Evolutionary conservation across 2,888 invertebrate genomes (phyloP), one percentile per base, ranked within the genome.

Genomic region (Seira ritae): DNA sequence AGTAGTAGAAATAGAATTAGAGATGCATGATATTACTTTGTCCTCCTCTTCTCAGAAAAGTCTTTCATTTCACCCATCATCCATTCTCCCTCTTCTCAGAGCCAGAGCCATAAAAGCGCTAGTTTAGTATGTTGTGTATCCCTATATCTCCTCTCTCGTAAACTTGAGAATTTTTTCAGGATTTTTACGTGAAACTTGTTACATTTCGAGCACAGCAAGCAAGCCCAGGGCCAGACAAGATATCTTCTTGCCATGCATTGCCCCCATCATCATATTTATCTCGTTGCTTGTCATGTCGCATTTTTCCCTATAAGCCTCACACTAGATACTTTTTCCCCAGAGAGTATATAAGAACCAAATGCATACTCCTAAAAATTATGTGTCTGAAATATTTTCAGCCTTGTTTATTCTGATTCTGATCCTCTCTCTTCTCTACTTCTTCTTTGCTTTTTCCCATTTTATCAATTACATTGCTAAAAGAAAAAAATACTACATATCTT

Each of bases 151-250:
- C n/a, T n/a, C n/a, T n/a, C n/a, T n/a, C n/a, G n/a, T n/a, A n/a
- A n/a, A n/a, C n/a, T n/a, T n/a, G 6, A 42, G 42, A 8, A 42
- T 42, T 12, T 42, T 12, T 42, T 42, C 42, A 42, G 42, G 6
- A 42, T 42, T 12, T 42, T 42, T 8, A 42, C 42, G 42, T 42
- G 42, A 42, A 42, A 42, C 42, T 42, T 42, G 42, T 23, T n/a
- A 69, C n/a, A 42, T 31, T 31, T 69, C 8, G 31, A 23, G 17
- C 15, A 12, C 23, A 42, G 69, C 17, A 19, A 69, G 69, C 24
- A 42, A 69, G 69, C 69, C 69, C 69, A 24, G 42, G 69, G 69
- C 69, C 69, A 69, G 69, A 69, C 69, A 69, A 69, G 69, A 69
- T 19, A 69, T 31, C 37, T 19, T n/a, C 15, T 31, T 66, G n/a